Percentiles rank a stretch among this genome's conserved stretches.
These are phyloP conservation scores for Stichopus horrens DNA, from an alignment of 53 echinoderm and acorn worm genomes.

Conservation along the genomic window DNA sequence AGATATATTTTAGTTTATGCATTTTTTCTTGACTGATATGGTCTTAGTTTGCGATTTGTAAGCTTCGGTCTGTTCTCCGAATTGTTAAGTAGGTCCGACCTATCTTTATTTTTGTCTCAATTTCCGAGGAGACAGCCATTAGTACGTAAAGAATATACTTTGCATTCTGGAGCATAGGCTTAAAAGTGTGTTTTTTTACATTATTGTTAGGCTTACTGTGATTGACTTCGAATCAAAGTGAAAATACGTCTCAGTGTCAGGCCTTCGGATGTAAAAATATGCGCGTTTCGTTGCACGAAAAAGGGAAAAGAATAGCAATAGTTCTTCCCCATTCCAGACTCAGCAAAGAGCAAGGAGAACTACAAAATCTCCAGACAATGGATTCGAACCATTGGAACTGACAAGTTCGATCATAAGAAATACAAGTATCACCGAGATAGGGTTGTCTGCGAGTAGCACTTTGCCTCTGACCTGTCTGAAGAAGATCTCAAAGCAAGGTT, in stretches of 20 bases:
- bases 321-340: slow-evolving; percentile 1
- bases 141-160: background rate
- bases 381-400: slow-evolving; percentile 17
- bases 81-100: background rate
- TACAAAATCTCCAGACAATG: background rate
- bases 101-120: background rate
- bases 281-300: background rate
- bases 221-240: background rate
- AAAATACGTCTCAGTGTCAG: slow-evolving; percentile 3
- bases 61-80: background rate
- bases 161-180: background rate
- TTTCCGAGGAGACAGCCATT: background rate
- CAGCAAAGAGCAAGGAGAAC: slow-evolving; percentile 1
- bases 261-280: background rate
- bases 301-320: background rate
- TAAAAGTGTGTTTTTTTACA: background rate
- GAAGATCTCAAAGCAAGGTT: background rate
- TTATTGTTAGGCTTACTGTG: too few relatives aligned
- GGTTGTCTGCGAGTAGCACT: slow-evolving; percentile 12
- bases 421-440: slow-evolving; percentile 4
- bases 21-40: too few relatives aligned
- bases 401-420: slow-evolving; percentile 10
- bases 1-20: too few relatives aligned
- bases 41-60: too few relatives aligned
- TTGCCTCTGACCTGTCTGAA: background rate